These are phyloP conservation scores for Brachionus koreanus DNA, from an alignment of 1,140 invertebrate genomes.

Conservation along the genomic window DNA sequence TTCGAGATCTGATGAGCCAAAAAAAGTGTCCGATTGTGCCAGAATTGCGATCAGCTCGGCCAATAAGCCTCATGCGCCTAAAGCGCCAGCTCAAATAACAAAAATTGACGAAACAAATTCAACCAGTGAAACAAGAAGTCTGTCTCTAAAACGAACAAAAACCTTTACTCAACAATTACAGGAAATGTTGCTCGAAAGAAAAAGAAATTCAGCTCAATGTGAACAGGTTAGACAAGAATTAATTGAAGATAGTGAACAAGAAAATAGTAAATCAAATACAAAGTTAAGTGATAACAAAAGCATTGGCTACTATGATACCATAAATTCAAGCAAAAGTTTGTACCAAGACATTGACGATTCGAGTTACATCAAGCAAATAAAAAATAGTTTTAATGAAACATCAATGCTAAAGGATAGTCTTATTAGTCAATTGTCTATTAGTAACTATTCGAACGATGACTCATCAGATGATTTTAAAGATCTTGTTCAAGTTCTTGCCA, in stretches of 20 bases:
- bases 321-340: not conserved
- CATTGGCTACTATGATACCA: not conserved
- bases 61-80: not conserved
- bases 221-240: not conserved
- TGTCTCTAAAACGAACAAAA: conserved; percentile 22
- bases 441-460: conserved; percentile 1
- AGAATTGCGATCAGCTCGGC: not conserved
- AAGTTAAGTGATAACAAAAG: not conserved
- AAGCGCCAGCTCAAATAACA: not conserved
- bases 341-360: not conserved
- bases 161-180: conserved; percentile 41
- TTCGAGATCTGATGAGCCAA: not conserved
- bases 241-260: not conserved
- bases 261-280: not conserved
- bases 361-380: not conserved
- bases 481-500: conserved; percentile 12
- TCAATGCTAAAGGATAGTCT: not conserved
- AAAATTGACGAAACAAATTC: not conserved
- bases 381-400: not conserved
- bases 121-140: not conserved
- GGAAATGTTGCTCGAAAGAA: conserved; percentile 6
- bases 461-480: conserved; percentile 34
- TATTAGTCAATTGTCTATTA: not conserved
- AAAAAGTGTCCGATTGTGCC: not conserved
- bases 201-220: not conserved